phyloP scores from a whole-genome alignment of 2,113 vertebrate species.

The Arizona elegans region DNA sequence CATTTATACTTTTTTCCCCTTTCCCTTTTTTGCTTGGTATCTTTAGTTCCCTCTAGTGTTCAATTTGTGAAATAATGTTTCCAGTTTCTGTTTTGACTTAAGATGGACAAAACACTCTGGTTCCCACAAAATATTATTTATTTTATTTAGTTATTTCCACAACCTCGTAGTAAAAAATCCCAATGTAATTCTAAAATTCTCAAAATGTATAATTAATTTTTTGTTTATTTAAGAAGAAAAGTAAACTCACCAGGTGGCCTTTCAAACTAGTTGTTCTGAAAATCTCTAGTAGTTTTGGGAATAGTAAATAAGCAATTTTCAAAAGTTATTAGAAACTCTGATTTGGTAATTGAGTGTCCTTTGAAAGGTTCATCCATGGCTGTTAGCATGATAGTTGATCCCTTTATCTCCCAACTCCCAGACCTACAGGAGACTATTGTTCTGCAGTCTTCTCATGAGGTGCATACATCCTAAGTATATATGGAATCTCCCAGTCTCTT shows the following conservation, averaged over 20 bases:
- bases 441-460: not conserved
- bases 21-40: not conserved
- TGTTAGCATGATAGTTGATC: not conserved
- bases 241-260: not conserved
- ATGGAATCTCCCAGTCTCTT: not conserved
- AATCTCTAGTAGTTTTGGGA: not conserved
- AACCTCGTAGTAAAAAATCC: not conserved
- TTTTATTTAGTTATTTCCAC: not conserved
- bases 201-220: not conserved
- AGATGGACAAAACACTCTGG: not conserved
- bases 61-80: not conserved
- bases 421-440: not conserved
- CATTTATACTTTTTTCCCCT: not conserved
- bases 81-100: not conserved
- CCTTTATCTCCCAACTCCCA: not conserved
- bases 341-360: not conserved
- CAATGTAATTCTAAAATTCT: not conserved
- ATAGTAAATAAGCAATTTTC: not conserved
- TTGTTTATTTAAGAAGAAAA: not conserved
- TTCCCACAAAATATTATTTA: not conserved
- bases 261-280: not conserved
- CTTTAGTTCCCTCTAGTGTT: not conserved
- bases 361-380: not conserved
- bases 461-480: not conserved
- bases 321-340: not conserved